phyloP scores from a whole-genome alignment of 2,797 vertebrate genomes.

The Sebastes vulpes region DNA sequence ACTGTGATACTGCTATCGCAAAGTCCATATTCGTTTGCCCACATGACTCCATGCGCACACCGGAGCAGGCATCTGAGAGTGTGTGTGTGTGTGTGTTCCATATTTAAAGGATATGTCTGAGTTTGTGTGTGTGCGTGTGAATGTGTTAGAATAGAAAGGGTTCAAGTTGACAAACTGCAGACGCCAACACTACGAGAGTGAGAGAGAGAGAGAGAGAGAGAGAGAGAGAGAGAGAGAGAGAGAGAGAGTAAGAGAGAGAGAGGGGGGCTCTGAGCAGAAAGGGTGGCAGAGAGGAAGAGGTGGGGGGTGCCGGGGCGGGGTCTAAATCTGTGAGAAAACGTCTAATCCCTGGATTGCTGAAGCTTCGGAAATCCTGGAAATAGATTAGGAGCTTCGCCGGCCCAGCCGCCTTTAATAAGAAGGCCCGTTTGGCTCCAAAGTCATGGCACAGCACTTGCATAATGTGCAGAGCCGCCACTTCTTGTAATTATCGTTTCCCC shows the following conservation, averaged over 20 bases:
- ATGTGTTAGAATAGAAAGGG: slow-evolving; percentile 68
- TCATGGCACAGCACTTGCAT: slow-evolving; percentile 89
- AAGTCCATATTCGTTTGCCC: slow-evolving; percentile 44
- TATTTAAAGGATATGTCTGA: slow-evolving; percentile 52
- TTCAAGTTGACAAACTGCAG: slow-evolving; percentile 81
- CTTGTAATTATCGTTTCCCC: slow-evolving; percentile 88
- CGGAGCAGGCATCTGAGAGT: slow-evolving; percentile 27
- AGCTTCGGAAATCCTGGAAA: slow-evolving; percentile 88
- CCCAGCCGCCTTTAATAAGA: slow-evolving; percentile 85
- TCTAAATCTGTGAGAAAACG: slow-evolving; percentile 85
- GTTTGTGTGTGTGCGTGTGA: slow-evolving; percentile 12
- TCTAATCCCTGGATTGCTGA: slow-evolving; percentile 90
- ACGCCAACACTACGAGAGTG: slow-evolving; percentile 76
- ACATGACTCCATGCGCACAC: slow-evolving; percentile 54
- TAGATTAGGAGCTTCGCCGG: slow-evolving; percentile 86
- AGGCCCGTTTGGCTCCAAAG: slow-evolving; percentile 85
- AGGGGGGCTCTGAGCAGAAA: slow-evolving; percentile 27
- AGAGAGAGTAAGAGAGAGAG: slow-evolving; percentile 25
- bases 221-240: slow-evolving; percentile 44
- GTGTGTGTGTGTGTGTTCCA: slow-evolving; percentile 32
- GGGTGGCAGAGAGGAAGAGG: slow-evolving; percentile 46
- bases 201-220: slow-evolving; percentile 30
- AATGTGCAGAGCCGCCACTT: slow-evolving; percentile 86
- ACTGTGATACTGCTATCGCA: slow-evolving; percentile 54
- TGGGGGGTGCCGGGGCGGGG: slow-evolving; percentile 67